Evolutionary conservation across 1,140 invertebrate species (phyloP).

Genomic region (Drosophila truncata): DNA sequence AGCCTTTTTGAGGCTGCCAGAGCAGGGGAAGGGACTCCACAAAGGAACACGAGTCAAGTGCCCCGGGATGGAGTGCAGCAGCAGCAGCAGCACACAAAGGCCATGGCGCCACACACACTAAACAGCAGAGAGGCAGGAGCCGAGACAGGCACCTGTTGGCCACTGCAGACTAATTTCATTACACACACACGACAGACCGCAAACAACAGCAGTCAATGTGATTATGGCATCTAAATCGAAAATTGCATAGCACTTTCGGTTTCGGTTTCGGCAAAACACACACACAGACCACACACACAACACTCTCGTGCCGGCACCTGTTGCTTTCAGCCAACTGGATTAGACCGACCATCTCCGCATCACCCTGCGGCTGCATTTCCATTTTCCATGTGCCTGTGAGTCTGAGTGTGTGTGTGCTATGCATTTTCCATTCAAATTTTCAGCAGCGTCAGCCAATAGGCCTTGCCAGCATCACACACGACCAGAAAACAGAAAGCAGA

Average conservation of each 20-base stretch:
- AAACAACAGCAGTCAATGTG: constrained; percentile 45
- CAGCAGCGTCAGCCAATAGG: constrained; percentile 50
- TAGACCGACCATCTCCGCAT: constrained; percentile 54
- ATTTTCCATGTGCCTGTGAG: constrained; percentile 20
- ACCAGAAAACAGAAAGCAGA: constrained; percentile 27
- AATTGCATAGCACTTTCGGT: constrained; percentile 75
- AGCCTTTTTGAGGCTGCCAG: constrained; percentile 35
- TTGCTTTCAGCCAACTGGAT: constrained; percentile 69
- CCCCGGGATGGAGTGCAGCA: neutral
- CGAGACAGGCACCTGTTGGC: constrained; percentile 58
- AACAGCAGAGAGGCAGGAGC: neutral
- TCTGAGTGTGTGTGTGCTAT: constrained; percentile 6
- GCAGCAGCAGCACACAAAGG: constrained; percentile 19
- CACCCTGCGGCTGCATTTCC: constrained; percentile 21
- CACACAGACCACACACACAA: constrained; percentile 4
- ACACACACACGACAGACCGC: constrained; percentile 53
- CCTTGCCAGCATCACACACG: constrained; percentile 20
- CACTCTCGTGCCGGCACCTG: constrained; percentile 39
- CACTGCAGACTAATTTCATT: constrained; percentile 67
- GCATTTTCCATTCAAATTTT: constrained; percentile 65
- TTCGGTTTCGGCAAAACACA: constrained; percentile 37
- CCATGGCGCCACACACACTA: constrained; percentile 49
- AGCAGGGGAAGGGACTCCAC: neutral
- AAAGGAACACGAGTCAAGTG: constrained; percentile 32
- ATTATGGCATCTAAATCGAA: constrained; percentile 71